Conservation (phyloP, 2,888 invertebrate genomes). For the Eulithis testata region DNA sequence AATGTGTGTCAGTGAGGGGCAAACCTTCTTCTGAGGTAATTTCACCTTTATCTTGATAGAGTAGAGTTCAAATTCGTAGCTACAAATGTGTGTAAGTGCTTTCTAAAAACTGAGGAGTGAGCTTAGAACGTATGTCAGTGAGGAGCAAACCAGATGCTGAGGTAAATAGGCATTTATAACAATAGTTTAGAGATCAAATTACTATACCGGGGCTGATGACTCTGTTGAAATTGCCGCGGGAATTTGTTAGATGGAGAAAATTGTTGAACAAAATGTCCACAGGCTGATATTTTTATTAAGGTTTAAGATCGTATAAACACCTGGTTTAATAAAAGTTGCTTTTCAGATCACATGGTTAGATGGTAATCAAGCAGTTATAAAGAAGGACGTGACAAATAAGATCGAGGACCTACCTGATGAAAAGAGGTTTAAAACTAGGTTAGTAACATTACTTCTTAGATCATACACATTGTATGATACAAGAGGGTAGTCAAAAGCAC, state of each 20-base stretch:
- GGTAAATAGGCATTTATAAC: slow-evolving; percentile 67
- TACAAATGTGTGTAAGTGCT: slow-evolving; percentile 45
- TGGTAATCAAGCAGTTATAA: slow-evolving; percentile 91
- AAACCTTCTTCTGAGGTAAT: slow-evolving; percentile 95
- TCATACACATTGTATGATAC: no score
- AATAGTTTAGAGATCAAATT: no score
- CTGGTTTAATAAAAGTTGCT: slow-evolving; percentile 11
- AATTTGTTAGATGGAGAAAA: no score
- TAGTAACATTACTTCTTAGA: no score
- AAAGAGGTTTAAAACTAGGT: slow-evolving; percentile 89
- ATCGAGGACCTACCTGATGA: slow-evolving; percentile 89
- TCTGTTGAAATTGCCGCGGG: no score
- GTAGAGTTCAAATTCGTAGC: no score
- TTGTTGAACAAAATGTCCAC: no score
- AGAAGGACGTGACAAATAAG: slow-evolving; percentile 88
- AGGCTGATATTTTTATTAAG: no score
- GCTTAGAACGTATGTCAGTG: slow-evolving; percentile 94
- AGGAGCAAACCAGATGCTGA: slow-evolving; percentile 97
- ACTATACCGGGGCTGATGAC: no score
- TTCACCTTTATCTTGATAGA: not conserved
- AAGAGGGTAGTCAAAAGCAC: no score
- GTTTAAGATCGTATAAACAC: no score
- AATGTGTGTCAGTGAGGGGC: slow-evolving; percentile 95
- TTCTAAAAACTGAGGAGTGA: slow-evolving; percentile 93
- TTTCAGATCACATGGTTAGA: slow-evolving; percentile 94